A percentile compares a stretch with the other conserved stretches of the same genome.
phyloP scores from a whole-genome alignment of 2,113 vertebrate genomes.

The Platysteira castanea region DNA sequence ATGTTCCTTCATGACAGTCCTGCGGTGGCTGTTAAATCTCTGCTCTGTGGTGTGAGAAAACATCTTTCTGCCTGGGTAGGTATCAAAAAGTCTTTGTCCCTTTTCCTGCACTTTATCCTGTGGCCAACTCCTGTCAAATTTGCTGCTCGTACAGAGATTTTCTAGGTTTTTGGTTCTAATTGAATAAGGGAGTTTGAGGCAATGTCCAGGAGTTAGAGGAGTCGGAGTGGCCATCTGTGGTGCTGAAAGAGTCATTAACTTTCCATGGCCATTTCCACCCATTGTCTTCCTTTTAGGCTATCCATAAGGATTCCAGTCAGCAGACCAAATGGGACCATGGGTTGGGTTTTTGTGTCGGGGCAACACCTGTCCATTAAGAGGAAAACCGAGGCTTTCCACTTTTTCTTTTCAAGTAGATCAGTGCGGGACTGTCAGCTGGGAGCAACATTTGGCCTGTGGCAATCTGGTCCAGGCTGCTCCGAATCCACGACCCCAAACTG shows the following conservation, averaged over 20 bases:
- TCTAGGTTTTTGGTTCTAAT: not conserved
- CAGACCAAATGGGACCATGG: not conserved
- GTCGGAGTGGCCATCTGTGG: conserved; percentile 41
- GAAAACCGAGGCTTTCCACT: not conserved
- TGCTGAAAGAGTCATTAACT: conserved; percentile 36
- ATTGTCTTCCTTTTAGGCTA: conserved; percentile 26
- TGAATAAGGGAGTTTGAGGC: not conserved
- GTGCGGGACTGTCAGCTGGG: not conserved
- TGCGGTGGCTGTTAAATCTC: not conserved
- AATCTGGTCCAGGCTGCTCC: not conserved
- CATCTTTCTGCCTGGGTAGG: not conserved
- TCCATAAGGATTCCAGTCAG: conserved; percentile 18
- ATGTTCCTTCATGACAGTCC: not conserved
- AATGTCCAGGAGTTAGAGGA: not conserved
- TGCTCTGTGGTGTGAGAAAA: not conserved
- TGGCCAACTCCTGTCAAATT: not conserved
- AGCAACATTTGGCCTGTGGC: conserved; percentile 13
- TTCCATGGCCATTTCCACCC: conserved; percentile 27
- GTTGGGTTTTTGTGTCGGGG: not conserved
- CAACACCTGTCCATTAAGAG: conserved; percentile 44
- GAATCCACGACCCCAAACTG: not conserved
- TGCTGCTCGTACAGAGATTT: not conserved
- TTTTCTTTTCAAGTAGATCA: not conserved
- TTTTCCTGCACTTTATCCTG: not conserved
- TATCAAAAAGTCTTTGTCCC: not conserved